phyloP scores from a whole-genome alignment of 2,888 invertebrate species.

The Brachynemurus nebulosus region DNA sequence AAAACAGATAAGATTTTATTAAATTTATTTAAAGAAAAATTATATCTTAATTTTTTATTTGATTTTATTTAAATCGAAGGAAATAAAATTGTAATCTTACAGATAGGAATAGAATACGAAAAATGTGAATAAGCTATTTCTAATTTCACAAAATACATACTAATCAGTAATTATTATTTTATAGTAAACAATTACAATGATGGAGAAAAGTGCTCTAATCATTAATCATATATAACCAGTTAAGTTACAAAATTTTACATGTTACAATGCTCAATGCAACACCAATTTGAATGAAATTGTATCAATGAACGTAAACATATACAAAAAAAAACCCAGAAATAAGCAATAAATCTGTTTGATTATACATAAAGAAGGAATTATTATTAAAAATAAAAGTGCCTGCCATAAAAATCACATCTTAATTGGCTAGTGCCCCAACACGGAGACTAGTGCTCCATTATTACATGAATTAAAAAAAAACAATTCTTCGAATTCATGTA shows the following conservation, averaged over 20 bases:
- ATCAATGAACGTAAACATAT: slow-evolving; percentile 1
- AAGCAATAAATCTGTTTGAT: neutral
- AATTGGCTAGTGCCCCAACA: slow-evolving; percentile 2
- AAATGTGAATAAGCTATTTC: slow-evolving; percentile 1
- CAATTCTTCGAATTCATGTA: slow-evolving; percentile 2
- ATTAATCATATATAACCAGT: neutral
- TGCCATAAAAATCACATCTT: neutral
- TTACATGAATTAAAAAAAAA: slow-evolving; percentile 1
- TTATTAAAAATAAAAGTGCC: neutral
- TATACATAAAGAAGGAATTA: neutral
- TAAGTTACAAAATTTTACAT: neutral
- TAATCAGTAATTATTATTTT: slow-evolving; percentile 1
- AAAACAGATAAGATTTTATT: neutral
- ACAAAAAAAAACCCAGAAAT: neutral
- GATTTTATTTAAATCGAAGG: neutral
- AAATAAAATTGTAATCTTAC: slow-evolving; percentile 1
- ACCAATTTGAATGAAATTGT: no score
- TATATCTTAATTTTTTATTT: no score
- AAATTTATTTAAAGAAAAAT: slow-evolving; percentile 2
- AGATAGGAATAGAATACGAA: slow-evolving; percentile 3
- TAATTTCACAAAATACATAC: slow-evolving; percentile 3
- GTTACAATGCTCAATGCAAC: slow-evolving; percentile 2
- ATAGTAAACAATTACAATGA: slow-evolving; percentile 2
- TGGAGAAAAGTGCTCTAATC: neutral
- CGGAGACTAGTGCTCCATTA: neutral